Base-by-base conservation (phyloP, 2,797 vertebrate species). In the Gymnoscopelus microlampas region DNA sequence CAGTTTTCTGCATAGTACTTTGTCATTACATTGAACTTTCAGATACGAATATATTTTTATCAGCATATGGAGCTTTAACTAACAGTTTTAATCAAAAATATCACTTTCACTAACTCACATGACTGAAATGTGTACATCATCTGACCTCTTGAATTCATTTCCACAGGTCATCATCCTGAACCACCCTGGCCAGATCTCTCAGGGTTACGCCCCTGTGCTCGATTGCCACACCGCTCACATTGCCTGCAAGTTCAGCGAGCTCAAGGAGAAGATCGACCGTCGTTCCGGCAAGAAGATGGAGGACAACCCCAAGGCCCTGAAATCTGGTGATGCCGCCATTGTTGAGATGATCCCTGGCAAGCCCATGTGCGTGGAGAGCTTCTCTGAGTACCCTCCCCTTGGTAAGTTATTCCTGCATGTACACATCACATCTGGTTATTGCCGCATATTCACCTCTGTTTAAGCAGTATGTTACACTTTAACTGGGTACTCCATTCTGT, bases 221-320 rank as follows among this genome's bases (percentile, higher is more conserved):
- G 93, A 94, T 58, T 88, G 87, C 53, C 90, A 90, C 75, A 91
- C 78, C 0, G 89, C 83, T 48, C 85, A 88, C n/a, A 79, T 90
- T 23, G 82, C 91, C 63, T 92, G 92, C 80, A 93, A 94, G 83
- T 95, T 95, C 76, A 79, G 71, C n/a, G 89, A 95, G 78, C 92
- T 96, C 29, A 94, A 91, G 66, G 94, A 95, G 86, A 95, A 95
- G 86, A 96, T 95, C 1, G 95, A 96, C 80, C 87, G 90, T 60
- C 80, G 90, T 73, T 90, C 90, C 12, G 91, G 91, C 66, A 92
- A 92, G 74, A 88, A 88, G 67, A 78, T 90, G 49, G 89, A 92
- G 64, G 88, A 91, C 60, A 82, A 87, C 57, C 90, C 86, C 61
- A 89, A 87, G 79, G 63, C 15, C 47, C 80, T 93, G 50, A 94